A percentile compares a stretch with the other conserved stretches of the same genome.
phyloP scores from a whole-genome alignment of 2,888 invertebrate genomes.

The Hydropsyche betteni region DNA sequence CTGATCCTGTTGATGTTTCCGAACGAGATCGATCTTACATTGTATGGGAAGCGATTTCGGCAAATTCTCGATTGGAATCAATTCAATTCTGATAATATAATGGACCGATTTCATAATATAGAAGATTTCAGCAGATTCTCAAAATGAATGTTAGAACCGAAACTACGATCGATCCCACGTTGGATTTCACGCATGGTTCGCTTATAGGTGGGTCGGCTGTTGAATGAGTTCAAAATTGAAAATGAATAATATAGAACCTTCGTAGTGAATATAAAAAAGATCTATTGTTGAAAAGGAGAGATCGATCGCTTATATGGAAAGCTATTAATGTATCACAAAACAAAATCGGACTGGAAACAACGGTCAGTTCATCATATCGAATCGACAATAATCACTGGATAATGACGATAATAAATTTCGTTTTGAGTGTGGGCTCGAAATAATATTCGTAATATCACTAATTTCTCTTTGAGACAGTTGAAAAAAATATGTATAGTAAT shows the following conservation, averaged over 20 bases:
- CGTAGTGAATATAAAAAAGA: neutral
- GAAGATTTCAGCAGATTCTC: no score
- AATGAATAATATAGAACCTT: neutral
- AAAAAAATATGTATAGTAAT: conserved; percentile 6
- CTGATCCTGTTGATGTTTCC: neutral
- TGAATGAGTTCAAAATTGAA: conserved; percentile 2
- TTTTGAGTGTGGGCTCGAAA: conserved; percentile 10
- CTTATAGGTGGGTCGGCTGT: neutral
- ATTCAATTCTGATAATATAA: no score
- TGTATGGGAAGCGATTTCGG: no score
- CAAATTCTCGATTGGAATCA: no score
- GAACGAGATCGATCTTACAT: no score
- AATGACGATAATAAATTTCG: conserved; percentile 20
- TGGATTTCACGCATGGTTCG: conserved; percentile 6
- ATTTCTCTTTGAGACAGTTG: neutral
- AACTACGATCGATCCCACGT: neutral
- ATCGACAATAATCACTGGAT: conserved; percentile 4
- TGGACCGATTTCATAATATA: no score
- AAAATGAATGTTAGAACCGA: no score
- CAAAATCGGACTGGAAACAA: conserved; percentile 12
- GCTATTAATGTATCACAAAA: neutral
- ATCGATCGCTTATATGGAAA: conserved; percentile 10
- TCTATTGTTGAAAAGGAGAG: neutral
- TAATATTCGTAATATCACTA: conserved; percentile 20
- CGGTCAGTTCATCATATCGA: conserved; percentile 11